Evolutionary conservation across 2,797 vertebrate species (phyloP).

Genomic region (Parauchenoglanis ngamensis): DNA sequence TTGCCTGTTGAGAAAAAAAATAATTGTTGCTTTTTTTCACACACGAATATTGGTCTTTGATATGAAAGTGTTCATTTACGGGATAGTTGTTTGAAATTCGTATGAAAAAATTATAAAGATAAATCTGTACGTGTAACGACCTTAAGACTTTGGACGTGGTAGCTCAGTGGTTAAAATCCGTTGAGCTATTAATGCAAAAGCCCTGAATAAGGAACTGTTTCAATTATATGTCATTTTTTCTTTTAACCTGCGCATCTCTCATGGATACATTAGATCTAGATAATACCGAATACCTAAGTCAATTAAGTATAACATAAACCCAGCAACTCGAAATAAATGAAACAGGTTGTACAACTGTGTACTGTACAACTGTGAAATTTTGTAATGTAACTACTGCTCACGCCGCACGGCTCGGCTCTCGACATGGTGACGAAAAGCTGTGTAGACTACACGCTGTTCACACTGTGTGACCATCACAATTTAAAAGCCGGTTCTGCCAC

Average conservation of each 20-base stretch:
- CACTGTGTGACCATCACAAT: not conserved
- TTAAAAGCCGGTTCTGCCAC: not conserved
- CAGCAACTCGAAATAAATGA: not conserved
- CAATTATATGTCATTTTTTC: not conserved
- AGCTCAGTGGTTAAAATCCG: not conserved
- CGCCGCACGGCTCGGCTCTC: not conserved
- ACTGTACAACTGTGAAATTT: not conserved
- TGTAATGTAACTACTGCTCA: not conserved
- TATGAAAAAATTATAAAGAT: too few relatives aligned
- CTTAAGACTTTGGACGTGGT: not conserved
- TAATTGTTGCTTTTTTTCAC: too few relatives aligned
- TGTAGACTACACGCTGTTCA: not conserved
- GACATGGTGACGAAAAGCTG: not conserved
- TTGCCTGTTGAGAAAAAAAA: too few relatives aligned
- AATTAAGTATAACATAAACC: not conserved
- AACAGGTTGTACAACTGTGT: not conserved
- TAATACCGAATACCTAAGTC: not conserved
- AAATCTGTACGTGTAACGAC: too few relatives aligned
- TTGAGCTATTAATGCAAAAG: not conserved
- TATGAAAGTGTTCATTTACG: too few relatives aligned
- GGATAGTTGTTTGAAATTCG: too few relatives aligned
- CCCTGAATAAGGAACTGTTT: not conserved
- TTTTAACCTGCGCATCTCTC: not conserved
- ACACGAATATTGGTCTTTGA: too few relatives aligned
- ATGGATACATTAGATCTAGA: not conserved